Conservation (phyloP, 2,888 invertebrate genomes). For the Ecliptopera silaceata region DNA sequence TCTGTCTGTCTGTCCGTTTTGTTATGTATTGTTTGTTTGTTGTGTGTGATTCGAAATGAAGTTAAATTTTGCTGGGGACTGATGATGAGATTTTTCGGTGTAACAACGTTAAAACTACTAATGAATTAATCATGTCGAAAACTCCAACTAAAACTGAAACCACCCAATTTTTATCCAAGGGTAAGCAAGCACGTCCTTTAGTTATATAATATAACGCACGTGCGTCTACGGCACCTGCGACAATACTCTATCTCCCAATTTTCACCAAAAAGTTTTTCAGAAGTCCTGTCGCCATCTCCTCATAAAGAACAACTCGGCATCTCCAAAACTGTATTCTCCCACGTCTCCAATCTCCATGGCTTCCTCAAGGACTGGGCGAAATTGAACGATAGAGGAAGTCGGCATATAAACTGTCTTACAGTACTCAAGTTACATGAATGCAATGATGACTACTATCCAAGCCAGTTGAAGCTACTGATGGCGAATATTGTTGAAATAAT, state of each 20-base stretch:
- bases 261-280: slow-evolving; percentile 47
- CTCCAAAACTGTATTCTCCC: slow-evolving; percentile 68
- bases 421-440: slow-evolving; percentile 64
- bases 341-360: slow-evolving; percentile 60
- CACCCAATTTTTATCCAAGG: slow-evolving; percentile 53
- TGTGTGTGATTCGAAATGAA: too few relatives aligned
- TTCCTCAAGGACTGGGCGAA: slow-evolving; percentile 62
- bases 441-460: slow-evolving; percentile 63
- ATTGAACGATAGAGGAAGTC: slow-evolving; percentile 61
- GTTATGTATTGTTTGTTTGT: too few relatives aligned
- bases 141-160: slow-evolving; percentile 50
- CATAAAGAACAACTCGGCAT: slow-evolving; percentile 62
- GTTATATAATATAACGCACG: background rate
- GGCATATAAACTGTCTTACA: slow-evolving; percentile 56
- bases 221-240: too few relatives aligned
- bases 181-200: slow-evolving; percentile 41
- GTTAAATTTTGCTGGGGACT: too few relatives aligned
- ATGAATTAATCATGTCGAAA: slow-evolving; percentile 46
- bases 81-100: too few relatives aligned
- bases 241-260: too few relatives aligned
- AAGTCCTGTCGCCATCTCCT: slow-evolving; percentile 61
- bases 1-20: too few relatives aligned
- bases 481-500: slow-evolving; percentile 56
- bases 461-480: slow-evolving; percentile 56
- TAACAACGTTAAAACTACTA: background rate